These are phyloP conservation scores for Melanotaenia parkinsoni DNA, from an alignment of 2,797 vertebrate species.

Conservation along the genomic window DNA sequence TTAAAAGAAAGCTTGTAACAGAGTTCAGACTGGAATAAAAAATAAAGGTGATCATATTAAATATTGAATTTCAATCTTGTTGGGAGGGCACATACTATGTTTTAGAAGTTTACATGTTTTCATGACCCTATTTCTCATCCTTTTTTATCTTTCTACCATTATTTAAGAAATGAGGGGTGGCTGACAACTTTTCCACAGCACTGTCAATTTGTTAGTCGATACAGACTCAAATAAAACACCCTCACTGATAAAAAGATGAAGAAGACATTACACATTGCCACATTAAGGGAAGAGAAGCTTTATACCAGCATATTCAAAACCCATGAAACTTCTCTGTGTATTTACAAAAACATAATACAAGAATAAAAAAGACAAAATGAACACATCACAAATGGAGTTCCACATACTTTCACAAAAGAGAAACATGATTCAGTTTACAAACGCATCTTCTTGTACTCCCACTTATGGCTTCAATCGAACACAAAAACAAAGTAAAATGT, in stretches of 20 bases:
- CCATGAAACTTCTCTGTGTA: conserved; percentile 83
- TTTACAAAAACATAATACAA: conserved; percentile 85
- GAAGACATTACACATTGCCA: conserved; percentile 38
- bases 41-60: no score
- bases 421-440: conserved; percentile 81
- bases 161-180: no score
- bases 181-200: no score
- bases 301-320: conserved; percentile 83
- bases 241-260: conserved; percentile 21
- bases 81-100: no score
- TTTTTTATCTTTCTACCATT: no score
- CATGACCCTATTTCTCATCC: no score
- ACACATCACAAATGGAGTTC: conserved; percentile 81
- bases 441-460: conserved; percentile 73
- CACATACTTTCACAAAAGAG: conserved; percentile 70
- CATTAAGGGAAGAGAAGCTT: conserved; percentile 80
- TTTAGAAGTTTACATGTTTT: no score
- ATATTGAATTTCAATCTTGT: no score
- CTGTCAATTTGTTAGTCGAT: no score
- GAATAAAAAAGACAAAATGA: conserved; percentile 81
- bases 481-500: conserved; percentile 71
- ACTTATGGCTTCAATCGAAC: conserved; percentile 80
- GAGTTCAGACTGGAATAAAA: no score
- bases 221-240: not conserved
- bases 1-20: no score